Percentiles rank a stretch among this genome's conserved stretches.
Conservation (phyloP, 2,113 vertebrate genomes). For the Oenanthe melanoleuca region DNA sequence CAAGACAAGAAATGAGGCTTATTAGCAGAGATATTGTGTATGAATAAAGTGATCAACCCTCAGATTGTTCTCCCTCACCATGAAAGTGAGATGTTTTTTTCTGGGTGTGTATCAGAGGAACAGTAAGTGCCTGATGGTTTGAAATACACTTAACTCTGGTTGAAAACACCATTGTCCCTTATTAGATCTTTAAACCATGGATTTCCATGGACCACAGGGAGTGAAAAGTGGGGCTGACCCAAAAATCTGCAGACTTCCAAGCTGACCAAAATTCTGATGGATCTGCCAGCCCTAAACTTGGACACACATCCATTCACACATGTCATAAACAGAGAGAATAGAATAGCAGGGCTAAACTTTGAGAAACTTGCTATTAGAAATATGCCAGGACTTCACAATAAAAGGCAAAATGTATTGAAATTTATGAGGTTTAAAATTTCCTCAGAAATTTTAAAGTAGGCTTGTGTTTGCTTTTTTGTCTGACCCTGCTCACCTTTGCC, state of each 20-base stretch:
- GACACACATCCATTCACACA: not conserved
- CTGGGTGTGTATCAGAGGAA: not conserved
- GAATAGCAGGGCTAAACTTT: not conserved
- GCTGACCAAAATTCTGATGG: not conserved
- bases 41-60: not conserved
- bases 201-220: not conserved
- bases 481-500: conserved; percentile 32
- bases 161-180: not conserved
- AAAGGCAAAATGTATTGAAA: conserved; percentile 19
- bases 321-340: not conserved
- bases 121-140: not conserved
- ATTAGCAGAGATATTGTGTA: not conserved
- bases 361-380: conserved; percentile 8
- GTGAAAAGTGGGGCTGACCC: not conserved
- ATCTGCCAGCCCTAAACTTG: not conserved
- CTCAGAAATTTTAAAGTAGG: not conserved
- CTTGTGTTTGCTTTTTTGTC: not conserved
- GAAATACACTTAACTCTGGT: not conserved
- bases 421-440: conserved; percentile 35
- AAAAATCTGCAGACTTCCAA: not conserved
- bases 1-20: not conserved
- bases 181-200: not conserved
- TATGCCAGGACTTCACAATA: conserved; percentile 19
- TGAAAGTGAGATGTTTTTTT: not conserved
- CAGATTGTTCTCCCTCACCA: not conserved